A percentile compares a stretch with the other conserved stretches of the same genome.
These are phyloP conservation scores for Acanthosoma haemorrhoidale DNA, from an alignment of 2,888 invertebrate species.

Conservation along the genomic window DNA sequence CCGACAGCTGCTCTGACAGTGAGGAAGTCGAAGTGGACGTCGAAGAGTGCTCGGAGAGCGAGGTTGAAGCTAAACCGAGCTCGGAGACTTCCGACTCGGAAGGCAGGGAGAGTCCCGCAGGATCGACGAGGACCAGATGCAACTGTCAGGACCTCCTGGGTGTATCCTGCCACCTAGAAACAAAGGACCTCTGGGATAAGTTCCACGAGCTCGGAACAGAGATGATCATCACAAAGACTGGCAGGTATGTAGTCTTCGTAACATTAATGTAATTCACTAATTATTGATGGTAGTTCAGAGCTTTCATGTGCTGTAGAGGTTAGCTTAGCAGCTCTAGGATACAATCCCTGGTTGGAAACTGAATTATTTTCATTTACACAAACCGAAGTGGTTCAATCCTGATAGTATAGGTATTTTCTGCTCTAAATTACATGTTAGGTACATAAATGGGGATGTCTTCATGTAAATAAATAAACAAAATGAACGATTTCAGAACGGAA, in stretches of 20 bases:
- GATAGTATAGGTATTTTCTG: too few relatives aligned
- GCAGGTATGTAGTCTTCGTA: constrained; percentile 55
- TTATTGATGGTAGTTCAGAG: too few relatives aligned
- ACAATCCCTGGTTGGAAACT: too few relatives aligned
- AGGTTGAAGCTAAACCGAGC: constrained; percentile 48
- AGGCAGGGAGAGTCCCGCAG: constrained; percentile 33
- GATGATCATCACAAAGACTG: constrained; percentile 82
- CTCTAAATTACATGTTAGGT: too few relatives aligned
- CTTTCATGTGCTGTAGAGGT: too few relatives aligned
- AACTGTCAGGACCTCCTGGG: constrained; percentile 60
- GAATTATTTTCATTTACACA: too few relatives aligned
- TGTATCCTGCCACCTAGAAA: constrained; percentile 69
- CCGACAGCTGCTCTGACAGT: constrained; percentile 55
- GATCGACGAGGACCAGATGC: constrained; percentile 45
- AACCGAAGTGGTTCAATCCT: too few relatives aligned
- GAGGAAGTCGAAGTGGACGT: constrained; percentile 67
- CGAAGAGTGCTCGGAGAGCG: constrained; percentile 64
- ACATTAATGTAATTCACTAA: too few relatives aligned
- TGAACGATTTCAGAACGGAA: too few relatives aligned
- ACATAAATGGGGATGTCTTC: too few relatives aligned
- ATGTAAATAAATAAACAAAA: too few relatives aligned
- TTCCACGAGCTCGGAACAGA: constrained; percentile 72
- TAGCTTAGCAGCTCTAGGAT: too few relatives aligned
- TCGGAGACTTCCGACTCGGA: constrained; percentile 34
- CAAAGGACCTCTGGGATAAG: constrained; percentile 76